Evolutionary conservation across 2,797 vertebrate genomes (phyloP), one percentile per base, ranked within the genome.

Genomic region (Loriculus beryllinus): DNA sequence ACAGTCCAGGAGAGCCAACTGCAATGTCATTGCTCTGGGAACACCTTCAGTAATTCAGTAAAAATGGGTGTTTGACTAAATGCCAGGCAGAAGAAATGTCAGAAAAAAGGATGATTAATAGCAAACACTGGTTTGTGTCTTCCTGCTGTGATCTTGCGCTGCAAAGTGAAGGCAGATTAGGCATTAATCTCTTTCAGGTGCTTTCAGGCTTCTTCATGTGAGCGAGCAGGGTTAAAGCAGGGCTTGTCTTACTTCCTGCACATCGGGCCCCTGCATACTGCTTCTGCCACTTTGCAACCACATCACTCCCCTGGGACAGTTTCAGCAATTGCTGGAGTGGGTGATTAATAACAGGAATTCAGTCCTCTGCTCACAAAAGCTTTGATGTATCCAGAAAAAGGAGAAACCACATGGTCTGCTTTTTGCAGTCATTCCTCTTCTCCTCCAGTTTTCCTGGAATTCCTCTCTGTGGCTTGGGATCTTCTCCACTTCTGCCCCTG

Each of bases 131-230:
- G 14, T 37, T 88, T 72, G 40, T 0, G 2, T 72, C 71, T 67
- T 71, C 67, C 92, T 83, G 70, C 74, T 90, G 85, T 63, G 65
- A 63, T 90, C 42, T 87, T 51, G 39, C 40, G 26, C 37, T 65
- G 81, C 49, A 86, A 75, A 92, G 39, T 37, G 57, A 92, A 90
- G 69, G 72, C 72, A 79, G 78, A 89, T 80, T 77, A 94, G 39
- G 48, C 35, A 72, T 85, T 95, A 95, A 89, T 91, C 65, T 87
- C 69, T 83, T 94, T 83, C 84, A 93, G 86, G 59, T 54, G 52
- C 40, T 91, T 92, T 78, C 70, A 67, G 48, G 8, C 40, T 76
- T 72, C 75, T 57, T 72, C 43, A 42, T 56, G 33, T 62, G 72
- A 84, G 33, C 29, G 31, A 89, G 33, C 26, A 77, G 47, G 18